Evolutionary conservation across 2,797 vertebrate species (phyloP).

Genomic region (Dendrocincla fuliginosa): DNA sequence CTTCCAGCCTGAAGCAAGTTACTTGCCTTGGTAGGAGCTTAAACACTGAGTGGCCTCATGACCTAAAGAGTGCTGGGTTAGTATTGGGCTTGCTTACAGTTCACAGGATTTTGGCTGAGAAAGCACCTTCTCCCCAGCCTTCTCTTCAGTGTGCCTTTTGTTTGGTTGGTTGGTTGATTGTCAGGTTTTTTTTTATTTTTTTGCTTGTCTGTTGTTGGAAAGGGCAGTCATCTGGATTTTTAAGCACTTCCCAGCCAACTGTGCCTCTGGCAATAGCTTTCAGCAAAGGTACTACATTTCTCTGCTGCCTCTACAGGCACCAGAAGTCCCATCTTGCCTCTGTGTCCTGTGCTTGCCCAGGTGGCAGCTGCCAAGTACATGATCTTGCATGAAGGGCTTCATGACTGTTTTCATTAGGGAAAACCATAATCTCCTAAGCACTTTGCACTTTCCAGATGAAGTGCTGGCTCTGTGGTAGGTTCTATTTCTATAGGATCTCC

Average conservation of each 20-base stretch:
- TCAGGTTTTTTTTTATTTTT: too few relatives aligned
- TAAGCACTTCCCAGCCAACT: neutral
- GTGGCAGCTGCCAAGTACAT: neutral
- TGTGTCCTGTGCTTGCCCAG: neutral
- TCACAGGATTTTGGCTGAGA: rapidly evolving
- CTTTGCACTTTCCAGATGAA: neutral
- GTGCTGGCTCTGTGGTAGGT: neutral
- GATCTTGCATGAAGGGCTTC: neutral
- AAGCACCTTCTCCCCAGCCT: neutral
- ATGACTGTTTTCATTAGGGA: neutral
- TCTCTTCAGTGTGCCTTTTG: neutral
- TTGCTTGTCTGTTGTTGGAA: neutral
- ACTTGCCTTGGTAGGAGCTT: neutral
- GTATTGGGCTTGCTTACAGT: neutral
- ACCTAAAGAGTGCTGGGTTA: too few relatives aligned
- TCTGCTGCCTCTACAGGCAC: neutral
- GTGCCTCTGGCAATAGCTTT: neutral
- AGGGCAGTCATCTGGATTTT: neutral
- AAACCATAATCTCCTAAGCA: neutral
- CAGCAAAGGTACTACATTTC: neutral
- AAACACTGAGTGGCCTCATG: neutral
- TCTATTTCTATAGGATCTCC: neutral
- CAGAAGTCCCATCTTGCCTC: neutral
- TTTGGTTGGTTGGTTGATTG: neutral
- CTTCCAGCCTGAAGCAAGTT: neutral